Conservation (phyloP, 1,140 invertebrate genomes). For the Dendroctonus valens region DNA sequence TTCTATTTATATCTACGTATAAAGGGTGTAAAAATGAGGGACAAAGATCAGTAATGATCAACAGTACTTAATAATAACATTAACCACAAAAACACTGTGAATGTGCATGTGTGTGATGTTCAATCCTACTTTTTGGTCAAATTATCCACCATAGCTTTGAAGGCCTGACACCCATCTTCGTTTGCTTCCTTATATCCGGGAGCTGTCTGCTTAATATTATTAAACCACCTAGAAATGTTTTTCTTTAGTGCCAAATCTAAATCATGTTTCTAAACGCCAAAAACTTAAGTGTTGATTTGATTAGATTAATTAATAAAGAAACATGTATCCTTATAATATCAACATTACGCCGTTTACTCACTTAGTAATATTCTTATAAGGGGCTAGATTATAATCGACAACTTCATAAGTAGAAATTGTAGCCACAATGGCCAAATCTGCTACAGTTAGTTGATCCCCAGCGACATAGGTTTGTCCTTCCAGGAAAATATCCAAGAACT, state of each 20-base stretch:
- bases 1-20: too few species aligned
- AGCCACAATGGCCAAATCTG: slow-evolving; percentile 64
- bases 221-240: slow-evolving; percentile 59
- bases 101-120: not conserved
- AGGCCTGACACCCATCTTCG: slow-evolving; percentile 51
- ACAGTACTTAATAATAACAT: too few species aligned
- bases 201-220: slow-evolving; percentile 64
- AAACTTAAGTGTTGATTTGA: too few species aligned
- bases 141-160: slow-evolving; percentile 48
- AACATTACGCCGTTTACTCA: not conserved
- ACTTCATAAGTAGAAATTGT: slow-evolving; percentile 66
- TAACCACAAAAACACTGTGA: too few species aligned
- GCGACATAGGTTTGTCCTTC: slow-evolving; percentile 64
- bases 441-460: slow-evolving; percentile 69
- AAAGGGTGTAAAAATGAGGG: too few species aligned
- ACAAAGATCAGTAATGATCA: too few species aligned
- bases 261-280: too few species aligned
- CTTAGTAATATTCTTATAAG: slow-evolving; percentile 63
- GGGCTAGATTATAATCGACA: slow-evolving; percentile 62
- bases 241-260: too few species aligned
- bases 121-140: slow-evolving; percentile 42
- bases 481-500: slow-evolving; percentile 67
- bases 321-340: too few species aligned
- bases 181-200: slow-evolving; percentile 74
- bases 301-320: too few species aligned